Evolutionary conservation across 2,797 vertebrate genomes (phyloP), one percentile per base, ranked within the genome.

Genomic region (Oreonectes daqikongensis): DNA sequence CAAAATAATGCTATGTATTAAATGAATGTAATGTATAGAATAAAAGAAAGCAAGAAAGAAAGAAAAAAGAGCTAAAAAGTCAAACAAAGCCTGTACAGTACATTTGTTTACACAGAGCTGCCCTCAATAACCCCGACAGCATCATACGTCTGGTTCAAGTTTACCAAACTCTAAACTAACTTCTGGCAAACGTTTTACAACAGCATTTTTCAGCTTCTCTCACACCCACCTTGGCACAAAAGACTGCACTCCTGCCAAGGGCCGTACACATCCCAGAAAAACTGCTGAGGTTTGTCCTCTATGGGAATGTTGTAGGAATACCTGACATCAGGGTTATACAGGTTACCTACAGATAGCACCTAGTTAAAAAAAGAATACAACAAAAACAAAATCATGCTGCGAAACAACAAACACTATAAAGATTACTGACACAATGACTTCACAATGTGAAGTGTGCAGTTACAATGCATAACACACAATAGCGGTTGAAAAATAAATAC

Each of bases 271-370:
- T 98, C 96, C 98, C 98, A 99, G 88, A 96, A 93, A 88, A 97
- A 99, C 85, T 94, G 95, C 85, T 98, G 96, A 81, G 95, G 94
- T 86, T 94, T 95, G 87, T 96, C 97, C 87, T 98, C 97, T 72
- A 99, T 97, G 22, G 97, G 98, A 82, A 99, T 92, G 90, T 96
- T 99, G 90, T 97, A 99, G 0, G 96, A 96, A 88, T 95, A 99
- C 87, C 96, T 95, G 83, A 99, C 96, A 0, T 99, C 95, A 5
- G 98, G 97, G 87, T 96, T 96, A 89, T 95, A 96, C 86, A 99
- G 90, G 88, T 96, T 97, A 60, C 98, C 98, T 81, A 99, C 97
- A 0, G 97, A 98, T 75, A 99, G 89, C 85, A 99, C 95, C 98
- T 99, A 72, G 28, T 24, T 55, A 61, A 22, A 40, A n/a, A 68